A percentile compares a stretch with the other conserved stretches of the same genome.
These are phyloP conservation scores for Zelostemma sp. DNA, from an alignment of 1,140 invertebrate species.

Conservation along the genomic window DNA sequence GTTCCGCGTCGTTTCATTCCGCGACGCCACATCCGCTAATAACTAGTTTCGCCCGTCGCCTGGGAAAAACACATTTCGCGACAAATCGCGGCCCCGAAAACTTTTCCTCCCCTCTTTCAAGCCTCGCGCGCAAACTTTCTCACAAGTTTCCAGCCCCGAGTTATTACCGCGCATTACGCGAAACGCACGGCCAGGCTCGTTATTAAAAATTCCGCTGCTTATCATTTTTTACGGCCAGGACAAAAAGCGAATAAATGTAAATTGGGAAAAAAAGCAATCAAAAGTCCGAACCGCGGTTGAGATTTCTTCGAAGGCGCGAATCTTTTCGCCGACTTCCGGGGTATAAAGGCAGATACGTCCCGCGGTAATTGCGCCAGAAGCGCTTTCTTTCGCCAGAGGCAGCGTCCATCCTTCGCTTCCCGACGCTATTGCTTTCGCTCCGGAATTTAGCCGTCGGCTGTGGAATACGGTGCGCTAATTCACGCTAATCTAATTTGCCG, in stretches of 20 bases:
- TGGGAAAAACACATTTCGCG: slow-evolving; percentile 28
- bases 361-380: slow-evolving; percentile 33
- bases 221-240: background rate
- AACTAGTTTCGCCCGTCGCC: slow-evolving; percentile 47
- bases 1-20: slow-evolving; percentile 48
- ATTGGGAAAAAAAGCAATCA: background rate
- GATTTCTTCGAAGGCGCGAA: slow-evolving; percentile 9
- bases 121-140: slow-evolving; percentile 32
- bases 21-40: slow-evolving; percentile 39
- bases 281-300: too few relatives aligned
- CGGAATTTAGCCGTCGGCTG: slow-evolving; percentile 57
- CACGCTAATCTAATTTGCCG: slow-evolving; percentile 66
- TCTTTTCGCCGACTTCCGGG: slow-evolving; percentile 16
- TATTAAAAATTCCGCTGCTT: background rate
- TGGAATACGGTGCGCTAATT: slow-evolving; percentile 64
- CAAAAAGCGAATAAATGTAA: too few relatives aligned
- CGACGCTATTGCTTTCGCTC: slow-evolving; percentile 7
- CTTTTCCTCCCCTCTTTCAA: too few relatives aligned
- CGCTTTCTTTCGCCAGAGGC: slow-evolving; percentile 32
- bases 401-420: slow-evolving; percentile 17
- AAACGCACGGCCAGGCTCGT: background rate
- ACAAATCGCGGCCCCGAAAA: slow-evolving; percentile 28
- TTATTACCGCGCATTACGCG: background rate
- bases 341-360: slow-evolving; percentile 31
- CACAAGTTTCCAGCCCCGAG: slow-evolving; percentile 13